Conservation (phyloP, 2,888 invertebrate species). For the Xanthorhoe designata region DNA sequence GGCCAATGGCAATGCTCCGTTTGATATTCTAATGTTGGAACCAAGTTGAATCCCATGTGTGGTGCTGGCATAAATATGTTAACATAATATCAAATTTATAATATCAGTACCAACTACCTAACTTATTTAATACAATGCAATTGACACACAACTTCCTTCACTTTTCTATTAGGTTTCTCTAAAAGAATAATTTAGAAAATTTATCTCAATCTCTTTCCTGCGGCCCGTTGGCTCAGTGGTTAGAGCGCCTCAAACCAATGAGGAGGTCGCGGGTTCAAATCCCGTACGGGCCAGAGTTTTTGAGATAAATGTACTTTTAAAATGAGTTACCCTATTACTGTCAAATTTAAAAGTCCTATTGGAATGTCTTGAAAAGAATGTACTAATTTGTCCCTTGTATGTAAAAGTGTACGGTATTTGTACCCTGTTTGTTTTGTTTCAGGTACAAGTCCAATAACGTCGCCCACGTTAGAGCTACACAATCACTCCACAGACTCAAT, state of each 20-base stretch:
- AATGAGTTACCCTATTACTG: neutral
- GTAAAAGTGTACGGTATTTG: slow-evolving; percentile 5
- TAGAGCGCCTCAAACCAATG: slow-evolving; percentile 30
- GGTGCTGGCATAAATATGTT: too few species aligned
- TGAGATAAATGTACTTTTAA: slow-evolving; percentile 23
- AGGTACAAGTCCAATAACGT: slow-evolving; percentile 91
- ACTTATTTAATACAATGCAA: too few species aligned
- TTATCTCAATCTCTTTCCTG: slow-evolving; percentile 17
- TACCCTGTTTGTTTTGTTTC: slow-evolving; percentile 27
- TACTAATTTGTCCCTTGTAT: neutral
- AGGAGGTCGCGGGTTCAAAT: slow-evolving; percentile 34
- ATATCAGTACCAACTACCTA: too few species aligned
- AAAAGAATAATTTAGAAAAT: neutral
- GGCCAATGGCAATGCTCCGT: too few species aligned
- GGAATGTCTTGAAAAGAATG: too few species aligned
- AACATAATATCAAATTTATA: too few species aligned
- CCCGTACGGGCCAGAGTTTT: slow-evolving; percentile 32
- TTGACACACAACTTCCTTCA: neutral
- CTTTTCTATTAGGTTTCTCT: neutral
- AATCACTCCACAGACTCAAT: slow-evolving; percentile 93
- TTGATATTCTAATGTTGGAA: too few species aligned
- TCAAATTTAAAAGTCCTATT: too few species aligned
- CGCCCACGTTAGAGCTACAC: slow-evolving; percentile 88
- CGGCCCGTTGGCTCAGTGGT: slow-evolving; percentile 26
- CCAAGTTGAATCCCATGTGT: too few species aligned